These are phyloP conservation scores for Laothoe populi DNA, from an alignment of 2,888 invertebrate genomes.

Conservation along the genomic window DNA sequence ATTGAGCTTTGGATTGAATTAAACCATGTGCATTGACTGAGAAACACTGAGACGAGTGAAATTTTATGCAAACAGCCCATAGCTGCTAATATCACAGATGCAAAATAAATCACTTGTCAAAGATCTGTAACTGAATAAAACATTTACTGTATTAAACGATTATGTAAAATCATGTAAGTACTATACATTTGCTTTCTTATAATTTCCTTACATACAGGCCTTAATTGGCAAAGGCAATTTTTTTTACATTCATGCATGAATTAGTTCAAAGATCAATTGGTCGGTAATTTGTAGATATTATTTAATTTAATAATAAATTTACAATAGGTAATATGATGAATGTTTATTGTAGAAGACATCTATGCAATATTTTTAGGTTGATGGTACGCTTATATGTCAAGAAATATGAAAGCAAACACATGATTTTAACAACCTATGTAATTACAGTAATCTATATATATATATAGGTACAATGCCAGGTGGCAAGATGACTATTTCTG, in stretches of 20 bases:
- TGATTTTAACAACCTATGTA: constrained; percentile 6
- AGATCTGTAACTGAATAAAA: constrained; percentile 23
- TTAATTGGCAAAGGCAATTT: not conserved
- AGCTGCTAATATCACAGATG: constrained; percentile 82
- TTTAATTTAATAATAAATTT: too few species aligned
- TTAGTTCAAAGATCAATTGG: too few species aligned
- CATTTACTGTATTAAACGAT: not conserved
- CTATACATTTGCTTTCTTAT: not conserved
- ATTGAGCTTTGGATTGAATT: constrained; percentile 51
- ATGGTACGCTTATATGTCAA: not conserved
- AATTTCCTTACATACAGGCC: not conserved
- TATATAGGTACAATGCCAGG: constrained; percentile 1
- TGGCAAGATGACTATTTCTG: constrained; percentile 27
- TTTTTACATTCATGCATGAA: too few species aligned
- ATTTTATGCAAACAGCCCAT: constrained; percentile 68
- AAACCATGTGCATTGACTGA: constrained; percentile 38
- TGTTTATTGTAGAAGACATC: too few species aligned
- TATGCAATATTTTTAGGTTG: not conserved
- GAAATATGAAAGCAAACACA: constrained; percentile 11
- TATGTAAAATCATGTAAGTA: constrained; percentile 7
- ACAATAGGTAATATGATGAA: too few species aligned
- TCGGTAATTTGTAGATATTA: too few species aligned
- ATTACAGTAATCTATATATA: constrained; percentile 1
- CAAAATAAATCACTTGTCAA: constrained; percentile 60
- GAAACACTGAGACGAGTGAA: constrained; percentile 52